These are phyloP conservation scores for Machaerirhynchus nigripectus DNA, from an alignment of 2,113 vertebrate genomes.

Conservation along the genomic window DNA sequence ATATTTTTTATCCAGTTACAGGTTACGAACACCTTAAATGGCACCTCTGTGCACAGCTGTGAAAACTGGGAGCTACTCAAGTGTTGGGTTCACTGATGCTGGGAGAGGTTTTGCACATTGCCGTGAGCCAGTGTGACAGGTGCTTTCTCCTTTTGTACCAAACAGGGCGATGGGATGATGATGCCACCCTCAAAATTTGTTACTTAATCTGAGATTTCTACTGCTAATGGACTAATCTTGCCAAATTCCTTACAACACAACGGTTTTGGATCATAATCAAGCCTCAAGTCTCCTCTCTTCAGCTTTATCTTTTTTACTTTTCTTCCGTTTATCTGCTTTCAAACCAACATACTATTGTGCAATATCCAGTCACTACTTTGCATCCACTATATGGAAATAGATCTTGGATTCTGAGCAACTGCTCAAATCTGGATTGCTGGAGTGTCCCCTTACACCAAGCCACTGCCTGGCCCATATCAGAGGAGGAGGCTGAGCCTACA, in stretches of 20 bases:
- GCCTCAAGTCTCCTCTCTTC: neutral
- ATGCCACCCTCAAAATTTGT: neutral
- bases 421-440: neutral
- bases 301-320: neutral
- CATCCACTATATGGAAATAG: neutral
- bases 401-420: neutral
- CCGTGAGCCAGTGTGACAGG: neutral
- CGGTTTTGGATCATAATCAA: neutral
- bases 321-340: neutral
- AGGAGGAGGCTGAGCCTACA: neutral
- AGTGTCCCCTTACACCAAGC: neutral
- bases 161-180: neutral
- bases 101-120: neutral
- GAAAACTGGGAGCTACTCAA: neutral
- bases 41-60: neutral
- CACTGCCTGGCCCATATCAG: fast-evolving
- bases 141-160: neutral
- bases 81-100: neutral
- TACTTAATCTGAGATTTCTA: neutral
- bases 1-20: neutral
- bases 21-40: neutral
- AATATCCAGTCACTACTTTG: neutral
- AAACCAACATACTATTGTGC: neutral
- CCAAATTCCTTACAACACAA: neutral
- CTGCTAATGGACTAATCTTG: neutral